Evolutionary conservation across 2,888 invertebrate species (phyloP), one percentile per base, ranked within the genome.

Genomic region (Geotrupes spiniger): DNA sequence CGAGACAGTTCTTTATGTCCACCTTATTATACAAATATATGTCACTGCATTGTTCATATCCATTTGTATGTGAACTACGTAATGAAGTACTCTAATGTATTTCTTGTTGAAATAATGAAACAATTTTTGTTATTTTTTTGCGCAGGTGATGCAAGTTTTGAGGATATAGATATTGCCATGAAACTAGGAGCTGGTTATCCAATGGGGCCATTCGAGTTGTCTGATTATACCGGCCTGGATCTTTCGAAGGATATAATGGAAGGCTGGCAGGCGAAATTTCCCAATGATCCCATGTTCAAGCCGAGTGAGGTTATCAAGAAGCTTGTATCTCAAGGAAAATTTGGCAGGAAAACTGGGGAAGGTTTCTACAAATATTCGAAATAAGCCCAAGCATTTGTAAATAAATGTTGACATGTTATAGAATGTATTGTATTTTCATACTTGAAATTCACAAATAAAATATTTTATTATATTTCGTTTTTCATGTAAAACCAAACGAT

Each of bases 151-250:
- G 83, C 83, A 1, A 76, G 81, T 2, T 79, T 82, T 0, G 71
- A 77, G 45, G 90, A 92, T 69, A 86, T 92, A 48, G 91, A 92
- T 62, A 82, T 78, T 5, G 90, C 88, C 0, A 90, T 91, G 89
- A 89, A 89, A 66, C 74, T 91, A 1, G 91, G 91, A 5, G 88
- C 89, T 5, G 85, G 86, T 0, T 81, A 89, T 69, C 90, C 90
- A 2, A 90, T 91, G 89, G 91, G 91, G 2, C 91, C 91, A 0
- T 78, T 92, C 56, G 88, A 89, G 66, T 72, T 91, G 45, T 73
- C 81, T 1, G 90, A 90, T 74, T 88, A 85, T 68, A 85, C 87
- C 1, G 90, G 89, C 0, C 72, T 87, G 5, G 90, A 91, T 66
- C 87, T 87, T 9, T 80, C 78, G 52, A 79, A 83, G 63, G 83